phyloP scores from a whole-genome alignment of 2,113 vertebrate species.

The Ceuthmochares aereus region DNA sequence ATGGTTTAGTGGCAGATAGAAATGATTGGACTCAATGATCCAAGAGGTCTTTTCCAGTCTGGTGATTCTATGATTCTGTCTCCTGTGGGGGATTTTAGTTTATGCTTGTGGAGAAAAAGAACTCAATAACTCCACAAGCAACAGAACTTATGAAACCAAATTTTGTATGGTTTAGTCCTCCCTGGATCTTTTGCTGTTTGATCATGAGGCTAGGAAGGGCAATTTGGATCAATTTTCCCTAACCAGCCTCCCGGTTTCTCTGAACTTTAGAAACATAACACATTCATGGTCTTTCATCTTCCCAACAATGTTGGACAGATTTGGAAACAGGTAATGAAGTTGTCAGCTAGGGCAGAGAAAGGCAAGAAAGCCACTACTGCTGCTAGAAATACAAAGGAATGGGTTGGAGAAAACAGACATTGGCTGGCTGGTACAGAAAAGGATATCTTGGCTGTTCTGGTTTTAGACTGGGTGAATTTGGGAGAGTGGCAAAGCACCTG shows the following conservation, averaged over 20 bases:
- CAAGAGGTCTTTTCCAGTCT: too few species aligned
- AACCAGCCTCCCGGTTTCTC: background rate
- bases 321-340: background rate
- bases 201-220: background rate
- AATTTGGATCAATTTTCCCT: background rate
- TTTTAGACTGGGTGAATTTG: background rate
- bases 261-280: background rate
- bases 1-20: too few species aligned
- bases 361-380: background rate
- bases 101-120: background rate
- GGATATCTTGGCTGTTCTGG: background rate
- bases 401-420: background rate
- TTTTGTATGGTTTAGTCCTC: background rate
- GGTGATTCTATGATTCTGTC: too few species aligned
- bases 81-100: background rate
- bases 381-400: background rate
- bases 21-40: too few species aligned
- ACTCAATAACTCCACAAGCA: background rate
- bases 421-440: background rate
- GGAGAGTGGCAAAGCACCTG: background rate
- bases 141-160: background rate
- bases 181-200: background rate
- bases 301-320: background rate
- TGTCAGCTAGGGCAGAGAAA: background rate
- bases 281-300: background rate